Base-by-base conservation (phyloP, 2,888 invertebrate species). In the Machimus atricapillus region DNA sequence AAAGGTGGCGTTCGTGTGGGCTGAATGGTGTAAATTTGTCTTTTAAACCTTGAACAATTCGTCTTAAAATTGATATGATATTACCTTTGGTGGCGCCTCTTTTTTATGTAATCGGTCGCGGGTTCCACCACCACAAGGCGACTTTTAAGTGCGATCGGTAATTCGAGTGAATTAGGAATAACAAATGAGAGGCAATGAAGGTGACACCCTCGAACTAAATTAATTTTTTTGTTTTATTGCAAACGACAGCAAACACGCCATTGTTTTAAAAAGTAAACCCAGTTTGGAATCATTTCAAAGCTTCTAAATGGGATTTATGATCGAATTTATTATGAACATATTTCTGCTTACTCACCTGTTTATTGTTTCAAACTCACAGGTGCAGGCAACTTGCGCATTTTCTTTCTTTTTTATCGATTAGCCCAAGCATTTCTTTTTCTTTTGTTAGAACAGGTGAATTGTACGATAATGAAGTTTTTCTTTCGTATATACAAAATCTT, bases 91-190 rank as follows among this genome's bases (percentile, higher is more conserved):
- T 82, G 82, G 82, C 82, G 82, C 82, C 82, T 82, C 27, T 66
- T 34, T 76, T 16, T 82, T 82, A 82, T 82, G 82, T 34, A 82
- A 82, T 82, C 82, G 82, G 34, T 9, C 12, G 82, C 52, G 31
- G n/a, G 56, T 31, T 82, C 2, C 7, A 58, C 37, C 40, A 27
- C 31, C 31, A 46, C 43, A 46, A 46, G 43, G 9, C 37, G 58
- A 19, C 34, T n/a, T 82, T 82, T 37, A 58, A 37, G 19, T 14
- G 31, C 37, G 82, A 82, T 82, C 46, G 58, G 82, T 82, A 82
- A 82, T 82, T 82, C 58, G 58, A 82, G 82, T 66, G 82, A 82
- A 66, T 82, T 82, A 37, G 66, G 82, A 82, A 82, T 82, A 82
- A 31, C 56, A 66, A 82, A 66, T 82, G 40, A 82, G 19, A n/a